Evolutionary conservation across 2,797 vertebrate species (phyloP).

Genomic region (Galagoides demidoff): DNA sequence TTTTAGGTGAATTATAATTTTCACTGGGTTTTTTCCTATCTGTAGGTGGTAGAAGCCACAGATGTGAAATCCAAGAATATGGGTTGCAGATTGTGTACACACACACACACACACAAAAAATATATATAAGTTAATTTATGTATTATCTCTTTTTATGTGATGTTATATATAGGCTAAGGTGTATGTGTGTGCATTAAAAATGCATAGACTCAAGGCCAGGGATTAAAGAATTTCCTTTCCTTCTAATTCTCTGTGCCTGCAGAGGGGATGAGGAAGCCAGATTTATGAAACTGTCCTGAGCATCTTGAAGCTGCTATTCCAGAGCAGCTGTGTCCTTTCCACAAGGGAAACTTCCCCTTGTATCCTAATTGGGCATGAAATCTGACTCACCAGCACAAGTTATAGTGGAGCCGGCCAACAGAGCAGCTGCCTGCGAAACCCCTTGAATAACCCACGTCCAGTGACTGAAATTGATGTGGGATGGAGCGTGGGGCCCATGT

Average conservation of each 20-base stretch:
- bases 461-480: slow-evolving; percentile 52
- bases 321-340: slow-evolving; percentile 80
- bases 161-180: not conserved
- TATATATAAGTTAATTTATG: not conserved
- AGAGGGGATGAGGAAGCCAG: not conserved
- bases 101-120: not conserved
- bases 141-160: not conserved
- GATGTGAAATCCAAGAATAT: not conserved
- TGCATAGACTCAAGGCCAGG: not conserved
- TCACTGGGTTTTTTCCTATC: not conserved
- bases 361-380: slow-evolving; percentile 81
- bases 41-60: not conserved
- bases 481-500: not conserved
- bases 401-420: slow-evolving; percentile 58
- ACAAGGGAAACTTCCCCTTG: slow-evolving; percentile 74
- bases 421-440: slow-evolving; percentile 73
- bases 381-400: slow-evolving; percentile 76
- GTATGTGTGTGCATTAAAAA: not conserved
- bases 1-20: not conserved
- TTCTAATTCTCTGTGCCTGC: not conserved
- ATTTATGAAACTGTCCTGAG: not conserved
- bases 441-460: slow-evolving; percentile 59
- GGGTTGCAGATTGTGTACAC: not conserved
- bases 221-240: not conserved
- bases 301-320: slow-evolving; percentile 50